phyloP scores from a whole-genome alignment of 2,888 invertebrate genomes.

The Zeuzera pyrina region DNA sequence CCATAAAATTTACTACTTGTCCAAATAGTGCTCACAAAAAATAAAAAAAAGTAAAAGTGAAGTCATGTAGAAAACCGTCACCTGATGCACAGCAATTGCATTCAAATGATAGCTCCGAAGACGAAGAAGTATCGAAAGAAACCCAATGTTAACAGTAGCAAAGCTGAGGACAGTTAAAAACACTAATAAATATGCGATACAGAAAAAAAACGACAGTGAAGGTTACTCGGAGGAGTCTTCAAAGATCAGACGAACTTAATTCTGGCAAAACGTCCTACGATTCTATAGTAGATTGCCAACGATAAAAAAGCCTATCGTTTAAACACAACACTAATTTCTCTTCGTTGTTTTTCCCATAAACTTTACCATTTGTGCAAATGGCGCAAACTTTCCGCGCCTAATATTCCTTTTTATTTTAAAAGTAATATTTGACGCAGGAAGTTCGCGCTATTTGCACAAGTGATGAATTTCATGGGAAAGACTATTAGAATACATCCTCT shows the following conservation, averaged over 20 bases:
- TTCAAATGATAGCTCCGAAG: background rate
- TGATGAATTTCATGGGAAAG: slow-evolving; percentile 63
- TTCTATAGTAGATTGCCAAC: too few species aligned
- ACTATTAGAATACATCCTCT: too few species aligned
- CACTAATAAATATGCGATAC: slow-evolving; percentile 36
- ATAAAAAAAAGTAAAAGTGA: too few species aligned
- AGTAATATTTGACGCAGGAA: slow-evolving; percentile 43
- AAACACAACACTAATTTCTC: too few species aligned
- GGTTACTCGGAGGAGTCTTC: slow-evolving; percentile 47
- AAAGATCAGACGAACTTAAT: too few species aligned
- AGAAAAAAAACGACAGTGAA: slow-evolving; percentile 47
- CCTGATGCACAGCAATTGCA: too few species aligned
- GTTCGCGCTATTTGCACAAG: slow-evolving; percentile 49
- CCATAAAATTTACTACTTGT: too few species aligned
- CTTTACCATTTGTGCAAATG: too few species aligned
- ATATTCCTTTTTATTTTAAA: slow-evolving; percentile 44
- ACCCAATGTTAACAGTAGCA: slow-evolving; percentile 17
- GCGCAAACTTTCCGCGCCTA: slow-evolving; percentile 46
- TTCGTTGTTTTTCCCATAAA: too few species aligned
- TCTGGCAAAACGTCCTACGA: too few species aligned
- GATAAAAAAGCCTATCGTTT: too few species aligned
- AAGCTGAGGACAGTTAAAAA: slow-evolving; percentile 38
- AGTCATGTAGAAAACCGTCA: background rate
- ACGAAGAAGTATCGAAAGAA: slow-evolving; percentile 23
- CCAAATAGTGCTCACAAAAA: too few species aligned